Base-by-base conservation (phyloP, 2,888 invertebrate genomes). In the Octonoba sinensis region DNA sequence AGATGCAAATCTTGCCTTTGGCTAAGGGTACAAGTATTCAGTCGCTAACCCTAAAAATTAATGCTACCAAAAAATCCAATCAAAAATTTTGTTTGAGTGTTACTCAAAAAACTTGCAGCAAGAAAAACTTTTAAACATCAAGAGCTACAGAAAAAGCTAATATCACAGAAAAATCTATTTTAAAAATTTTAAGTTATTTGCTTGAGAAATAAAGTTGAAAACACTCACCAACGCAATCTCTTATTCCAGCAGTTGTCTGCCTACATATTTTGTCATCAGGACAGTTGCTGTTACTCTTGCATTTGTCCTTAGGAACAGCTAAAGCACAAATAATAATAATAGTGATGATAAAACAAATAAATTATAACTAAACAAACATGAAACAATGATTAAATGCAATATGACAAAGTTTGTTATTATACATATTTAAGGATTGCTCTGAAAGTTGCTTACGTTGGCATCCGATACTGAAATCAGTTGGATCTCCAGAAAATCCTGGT, bases 401-500 rank as follows among this genome's bases (percentile, higher is more conserved):
- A 47, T 11, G 11, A 47, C 47, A 47, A 36, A 36, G 3, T 4
- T 6, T 36, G 8, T 11, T 36, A 11, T 8, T n/a, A n/a, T 2
- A 36, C 6, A 11, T 36, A 36, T 36, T 6, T 6, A 8, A 36
- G 36, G 1, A 36, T 36, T 36, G 1, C 1, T 6, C 3, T 36
- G 36, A 36, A 36, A 36, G 6, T 36, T 36, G 36, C 76, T 69
- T 60, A 71, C 83, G 84, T 60, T 82, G 94, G 86, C 96, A 96
- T 1, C 96, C 96, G 6, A 91, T 89, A 83, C 91, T 91, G 22
- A 95, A 90, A 88, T 96, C 94, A 85, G 92, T 93, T 0, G 96
- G 95, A 88, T 94, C 93, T 44, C 96, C 96, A 51, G 91, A 89
- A 87, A 92, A 95, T 49, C 95, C 95, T 56, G 93, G 91, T 18